Base-by-base conservation (phyloP, 2,888 invertebrate species). In the Lycia hirtaria region DNA sequence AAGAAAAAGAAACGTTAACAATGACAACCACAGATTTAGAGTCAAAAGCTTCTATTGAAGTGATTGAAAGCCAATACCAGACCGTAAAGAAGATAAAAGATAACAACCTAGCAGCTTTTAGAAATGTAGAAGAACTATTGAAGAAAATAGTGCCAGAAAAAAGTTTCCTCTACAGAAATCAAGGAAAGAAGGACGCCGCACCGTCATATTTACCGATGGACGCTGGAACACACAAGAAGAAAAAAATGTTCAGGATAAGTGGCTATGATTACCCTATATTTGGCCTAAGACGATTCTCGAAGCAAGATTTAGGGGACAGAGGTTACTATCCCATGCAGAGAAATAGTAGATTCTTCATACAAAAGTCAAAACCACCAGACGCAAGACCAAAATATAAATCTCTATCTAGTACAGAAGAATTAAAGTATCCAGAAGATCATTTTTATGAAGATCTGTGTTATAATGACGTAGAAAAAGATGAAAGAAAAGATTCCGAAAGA, bases 201-300 rank as follows among this genome's bases (percentile, higher is more conserved):
- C 85, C 85, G 6, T 87, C 92, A 0, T 92, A 92, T 56, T 69
- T 89, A 15, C 91, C 91, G 0, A 92, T 92, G 92, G 83, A 87
- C 41, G 79, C 79, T 1, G 82, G 78, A 0, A 62, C 76, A 10
- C 65, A 65, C 0, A 86, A 83, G 60, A 88, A 84, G 64, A 83
- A 69, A 63, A 85, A 78, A 56, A 67, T 86, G 19, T 89, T 88
- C 33, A 73, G 88, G 56, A 56, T 92, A n/a, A 90, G 87, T 52
- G 85, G 83, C 1, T 89, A 88, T 35, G 91, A 91, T 26, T 89
- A 90, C 40, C 91, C 92, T 1, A 76, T 83, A 38, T 86, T 90
- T 17, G 85, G 88, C 60, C 59, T 86, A 14, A 81, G 81, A 6
- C 80, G 80, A 64, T 80, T 80, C 54, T 79, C 84, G 0, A 88